These are phyloP conservation scores for Tychaedon coryphoeus DNA, from an alignment of 2,113 vertebrate species.

Conservation along the genomic window DNA sequence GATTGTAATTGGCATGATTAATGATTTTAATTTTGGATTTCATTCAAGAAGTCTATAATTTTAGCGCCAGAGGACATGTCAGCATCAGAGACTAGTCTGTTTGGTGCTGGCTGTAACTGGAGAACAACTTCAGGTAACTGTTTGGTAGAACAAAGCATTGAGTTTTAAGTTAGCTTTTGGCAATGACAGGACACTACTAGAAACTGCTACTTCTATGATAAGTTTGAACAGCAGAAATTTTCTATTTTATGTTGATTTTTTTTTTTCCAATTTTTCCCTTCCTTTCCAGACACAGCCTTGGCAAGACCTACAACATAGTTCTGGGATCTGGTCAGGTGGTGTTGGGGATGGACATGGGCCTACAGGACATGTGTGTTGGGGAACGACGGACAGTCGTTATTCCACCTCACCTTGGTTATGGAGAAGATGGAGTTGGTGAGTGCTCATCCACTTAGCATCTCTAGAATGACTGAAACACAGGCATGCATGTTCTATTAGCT, in stretches of 20 bases:
- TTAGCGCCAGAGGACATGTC: background rate
- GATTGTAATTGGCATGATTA: background rate
- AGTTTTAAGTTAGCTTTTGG: background rate
- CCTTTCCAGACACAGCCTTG: slow-evolving; percentile 83
- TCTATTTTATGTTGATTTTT: background rate
- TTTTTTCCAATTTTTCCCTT: background rate
- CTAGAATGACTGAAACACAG: background rate
- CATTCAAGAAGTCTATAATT: background rate
- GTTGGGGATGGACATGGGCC: slow-evolving; percentile 92
- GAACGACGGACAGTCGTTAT: slow-evolving; percentile 87
- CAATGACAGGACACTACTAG: background rate
- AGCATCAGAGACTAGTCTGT: background rate
- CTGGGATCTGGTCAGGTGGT: slow-evolving; percentile 92
- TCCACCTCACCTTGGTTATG: slow-evolving; percentile 93
- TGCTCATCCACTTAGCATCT: background rate
- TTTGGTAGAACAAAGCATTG: background rate
- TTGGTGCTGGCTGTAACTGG: background rate
- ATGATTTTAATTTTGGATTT: background rate
- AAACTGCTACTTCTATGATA: background rate
- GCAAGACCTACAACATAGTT: slow-evolving; percentile 94
- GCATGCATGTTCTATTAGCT: background rate
- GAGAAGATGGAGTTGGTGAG: slow-evolving; percentile 94
- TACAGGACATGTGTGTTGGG: slow-evolving; percentile 92
- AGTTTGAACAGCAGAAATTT: background rate
- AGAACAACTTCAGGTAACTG: background rate